Conservation (phyloP, 2,113 vertebrate species). For the Stigmatopora nigra region DNA sequence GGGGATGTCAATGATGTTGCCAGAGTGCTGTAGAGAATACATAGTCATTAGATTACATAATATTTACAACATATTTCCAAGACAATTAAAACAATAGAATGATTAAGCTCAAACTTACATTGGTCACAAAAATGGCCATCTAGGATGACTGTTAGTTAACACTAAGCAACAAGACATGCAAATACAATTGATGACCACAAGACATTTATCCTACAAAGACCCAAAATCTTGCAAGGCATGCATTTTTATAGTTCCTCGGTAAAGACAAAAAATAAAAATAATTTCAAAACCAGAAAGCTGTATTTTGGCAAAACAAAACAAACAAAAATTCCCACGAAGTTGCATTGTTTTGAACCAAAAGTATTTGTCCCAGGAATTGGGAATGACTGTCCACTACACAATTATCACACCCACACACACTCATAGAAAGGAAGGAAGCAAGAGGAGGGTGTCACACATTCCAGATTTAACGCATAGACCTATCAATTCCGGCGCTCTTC, state of each 20-base stretch:
- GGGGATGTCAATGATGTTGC: not conserved
- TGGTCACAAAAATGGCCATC: too few relatives aligned
- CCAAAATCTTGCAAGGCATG: too few relatives aligned
- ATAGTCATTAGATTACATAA: not conserved
- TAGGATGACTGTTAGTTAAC: too few relatives aligned
- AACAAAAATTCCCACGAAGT: not conserved
- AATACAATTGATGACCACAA: too few relatives aligned
- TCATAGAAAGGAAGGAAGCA: slow-evolving; percentile 22
- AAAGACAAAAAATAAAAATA: too few relatives aligned
- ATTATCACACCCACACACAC: not conserved
- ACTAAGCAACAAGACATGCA: too few relatives aligned
- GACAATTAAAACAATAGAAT: too few relatives aligned
- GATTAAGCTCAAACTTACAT: too few relatives aligned
- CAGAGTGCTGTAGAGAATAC: not conserved
- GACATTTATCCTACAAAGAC: too few relatives aligned
- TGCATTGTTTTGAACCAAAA: not conserved
- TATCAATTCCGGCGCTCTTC: slow-evolving; percentile 66
- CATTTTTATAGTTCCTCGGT: too few relatives aligned
- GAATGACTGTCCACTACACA: not conserved
- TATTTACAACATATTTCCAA: too few relatives aligned
- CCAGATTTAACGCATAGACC: slow-evolving; percentile 58
- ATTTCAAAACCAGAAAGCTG: not conserved
- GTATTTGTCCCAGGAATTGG: not conserved
- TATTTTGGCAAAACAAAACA: not conserved
- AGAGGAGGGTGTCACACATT: slow-evolving; percentile 63